These are phyloP conservation scores for Ctenodactylus gundi DNA, from an alignment of 2,113 vertebrate species.

Conservation along the genomic window DNA sequence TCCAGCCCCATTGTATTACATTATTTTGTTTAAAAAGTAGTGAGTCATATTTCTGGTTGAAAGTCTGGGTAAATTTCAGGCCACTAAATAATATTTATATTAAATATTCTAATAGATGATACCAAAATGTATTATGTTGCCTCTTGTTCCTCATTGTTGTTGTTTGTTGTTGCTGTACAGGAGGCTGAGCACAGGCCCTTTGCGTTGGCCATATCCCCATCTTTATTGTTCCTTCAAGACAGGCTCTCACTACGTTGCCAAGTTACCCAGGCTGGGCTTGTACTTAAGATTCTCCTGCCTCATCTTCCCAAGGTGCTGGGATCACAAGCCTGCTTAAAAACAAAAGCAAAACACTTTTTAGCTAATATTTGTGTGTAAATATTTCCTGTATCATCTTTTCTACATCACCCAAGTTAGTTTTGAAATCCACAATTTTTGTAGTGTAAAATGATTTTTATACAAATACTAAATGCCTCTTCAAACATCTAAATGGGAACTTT, in stretches of 20 bases:
- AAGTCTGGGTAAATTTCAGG: not conserved
- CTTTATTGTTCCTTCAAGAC: no score
- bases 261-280: no score
- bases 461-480: not conserved
- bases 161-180: no score
- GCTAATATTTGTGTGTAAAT: not conserved
- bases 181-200: no score
- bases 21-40: conserved; percentile 43
- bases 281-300: no score
- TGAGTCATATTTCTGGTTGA: not conserved
- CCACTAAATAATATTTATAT: not conserved
- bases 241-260: no score
- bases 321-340: no score
- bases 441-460: not conserved
- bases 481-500: not conserved
- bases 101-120: not conserved
- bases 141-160: not conserved
- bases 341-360: not conserved
- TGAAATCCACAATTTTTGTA: conserved; percentile 3
- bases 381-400: not conserved
- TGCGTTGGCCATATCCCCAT: no score
- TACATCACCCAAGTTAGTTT: not conserved
- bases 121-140: not conserved
- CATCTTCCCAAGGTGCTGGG: no score
- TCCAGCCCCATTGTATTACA: no score